Base-by-base conservation (phyloP, 37 sponge, comb jelly and placozoan genomes). In the Crambe crambe region DNA sequence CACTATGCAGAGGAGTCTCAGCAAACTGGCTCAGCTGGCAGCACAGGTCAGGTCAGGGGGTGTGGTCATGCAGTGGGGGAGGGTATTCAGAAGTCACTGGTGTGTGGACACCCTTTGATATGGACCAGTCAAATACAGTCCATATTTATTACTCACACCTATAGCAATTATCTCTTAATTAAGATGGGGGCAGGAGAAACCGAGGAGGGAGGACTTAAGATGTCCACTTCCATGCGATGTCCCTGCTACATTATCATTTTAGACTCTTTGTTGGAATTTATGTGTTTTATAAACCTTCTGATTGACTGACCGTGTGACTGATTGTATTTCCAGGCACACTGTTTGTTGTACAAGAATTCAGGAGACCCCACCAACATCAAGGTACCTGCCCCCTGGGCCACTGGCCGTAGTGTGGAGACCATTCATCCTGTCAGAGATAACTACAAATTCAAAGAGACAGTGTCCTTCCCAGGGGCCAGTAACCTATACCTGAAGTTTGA, bases 381-480 rank as follows among this genome's bases (percentile, higher is more conserved):
- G 32, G 57, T 97, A 10, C 98, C 98, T n/a, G 73, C 89, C 56
- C 98, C 98, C 42, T 95, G 96, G 95, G 84, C 93, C 27, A 82
- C 88, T n/a, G 98, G 96, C 4, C 83, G 90, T 36, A 40, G 56
- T 4, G 73, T 97, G 71, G 98, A 97, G 86, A 95, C 93, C 42
- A 75, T 90, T n/a, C 98, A 97, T 57, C 98, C 98, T n/a, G 91
- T 95, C 37, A 80, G 88, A 56, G 98, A 97, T 77, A 90, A 92
- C 80, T 97, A 88, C 86, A 97, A 97, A 86, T 94, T 92, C 79
- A 95, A 94, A 63, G 93, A 97, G 43, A 92, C 95, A 20, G 91
- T 97, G 43, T 80, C 91, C 23, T 94, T 97, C 67, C 95, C 98
- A 3, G 95, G 98, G 29, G 98, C 98, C 21, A 85, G 75, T 47